Conservation (phyloP, 2,888 invertebrate genomes). For the Sericinus montela region DNA sequence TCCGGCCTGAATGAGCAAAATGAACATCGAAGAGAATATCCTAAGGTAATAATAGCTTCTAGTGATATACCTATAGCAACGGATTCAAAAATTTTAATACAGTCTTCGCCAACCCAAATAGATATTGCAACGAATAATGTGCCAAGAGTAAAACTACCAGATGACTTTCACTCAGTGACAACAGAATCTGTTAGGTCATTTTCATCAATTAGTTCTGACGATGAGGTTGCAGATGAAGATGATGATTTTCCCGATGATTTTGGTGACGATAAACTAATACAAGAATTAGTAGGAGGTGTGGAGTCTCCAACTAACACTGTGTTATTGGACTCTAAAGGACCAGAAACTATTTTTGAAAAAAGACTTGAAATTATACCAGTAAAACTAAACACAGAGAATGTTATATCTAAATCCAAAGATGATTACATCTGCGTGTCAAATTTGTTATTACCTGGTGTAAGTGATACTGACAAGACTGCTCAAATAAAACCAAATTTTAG, state of each 20-base stretch:
- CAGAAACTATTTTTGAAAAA: slow-evolving; percentile 57
- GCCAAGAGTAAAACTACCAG: slow-evolving; percentile 73
- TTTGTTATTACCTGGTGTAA: slow-evolving; percentile 56
- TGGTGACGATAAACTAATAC: slow-evolving; percentile 62
- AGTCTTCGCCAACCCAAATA: slow-evolving; percentile 70
- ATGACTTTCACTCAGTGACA: slow-evolving; percentile 59
- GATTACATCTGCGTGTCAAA: slow-evolving; percentile 64
- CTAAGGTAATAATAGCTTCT: slow-evolving; percentile 75
- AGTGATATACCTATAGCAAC: slow-evolving; percentile 59
- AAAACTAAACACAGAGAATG: slow-evolving; percentile 51
- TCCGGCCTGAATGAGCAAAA: slow-evolving; percentile 26
- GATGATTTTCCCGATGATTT: slow-evolving; percentile 51
- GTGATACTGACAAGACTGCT: slow-evolving; percentile 57
- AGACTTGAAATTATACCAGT: slow-evolving; percentile 70
- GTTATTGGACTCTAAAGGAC: slow-evolving; percentile 65
- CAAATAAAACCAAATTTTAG: slow-evolving; percentile 69
- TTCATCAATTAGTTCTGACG: slow-evolving; percentile 61
- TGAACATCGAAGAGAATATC: slow-evolving; percentile 48
- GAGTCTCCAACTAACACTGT: slow-evolving; percentile 61
- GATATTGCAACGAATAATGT: slow-evolving; percentile 57
- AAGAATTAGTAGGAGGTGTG: slow-evolving; percentile 68
- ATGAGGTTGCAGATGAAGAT: slow-evolving; percentile 48
- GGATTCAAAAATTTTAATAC: slow-evolving; percentile 81
- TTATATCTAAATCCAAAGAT: slow-evolving; percentile 47
- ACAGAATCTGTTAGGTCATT: slow-evolving; percentile 56